Evolutionary conservation across 2,888 invertebrate genomes (phyloP).

Genomic region (Spicauda simplicius): DNA sequence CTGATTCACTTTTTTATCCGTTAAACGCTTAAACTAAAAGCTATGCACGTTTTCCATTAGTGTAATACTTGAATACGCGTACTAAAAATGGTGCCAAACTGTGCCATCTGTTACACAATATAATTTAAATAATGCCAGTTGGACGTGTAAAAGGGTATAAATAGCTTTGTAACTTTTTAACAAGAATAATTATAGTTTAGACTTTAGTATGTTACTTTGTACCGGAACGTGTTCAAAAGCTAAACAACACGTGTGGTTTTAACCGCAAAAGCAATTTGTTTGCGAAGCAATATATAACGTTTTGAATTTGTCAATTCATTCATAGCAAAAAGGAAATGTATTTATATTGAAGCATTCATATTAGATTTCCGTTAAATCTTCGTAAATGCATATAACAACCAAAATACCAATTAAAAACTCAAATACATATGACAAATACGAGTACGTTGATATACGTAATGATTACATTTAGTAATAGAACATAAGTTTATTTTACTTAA

Average conservation of each 20-base stretch:
- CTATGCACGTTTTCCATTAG: constrained; percentile 22
- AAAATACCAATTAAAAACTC: too few relatives aligned
- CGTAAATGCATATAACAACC: too few relatives aligned
- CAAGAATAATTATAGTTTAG: constrained; percentile 9
- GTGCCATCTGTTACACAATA: constrained; percentile 9
- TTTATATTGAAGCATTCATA: too few relatives aligned
- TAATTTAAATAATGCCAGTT: constrained; percentile 15
- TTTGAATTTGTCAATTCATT: neutral
- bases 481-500: too few relatives aligned
- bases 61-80: neutral
- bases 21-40: neutral
- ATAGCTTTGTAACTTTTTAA: constrained; percentile 9
- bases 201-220: constrained; percentile 1
- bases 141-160: constrained; percentile 14
- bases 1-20: too few relatives aligned
- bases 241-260: constrained; percentile 1
- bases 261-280: neutral
- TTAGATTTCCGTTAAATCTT: too few relatives aligned
- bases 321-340: too few relatives aligned
- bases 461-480: too few relatives aligned
- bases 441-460: too few relatives aligned
- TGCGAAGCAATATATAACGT: neutral
- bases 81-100: constrained; percentile 10
- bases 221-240: constrained; percentile 15
- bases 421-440: too few relatives aligned